Conservation (phyloP, 2,888 invertebrate genomes). For the Metopia argyrocephala region DNA sequence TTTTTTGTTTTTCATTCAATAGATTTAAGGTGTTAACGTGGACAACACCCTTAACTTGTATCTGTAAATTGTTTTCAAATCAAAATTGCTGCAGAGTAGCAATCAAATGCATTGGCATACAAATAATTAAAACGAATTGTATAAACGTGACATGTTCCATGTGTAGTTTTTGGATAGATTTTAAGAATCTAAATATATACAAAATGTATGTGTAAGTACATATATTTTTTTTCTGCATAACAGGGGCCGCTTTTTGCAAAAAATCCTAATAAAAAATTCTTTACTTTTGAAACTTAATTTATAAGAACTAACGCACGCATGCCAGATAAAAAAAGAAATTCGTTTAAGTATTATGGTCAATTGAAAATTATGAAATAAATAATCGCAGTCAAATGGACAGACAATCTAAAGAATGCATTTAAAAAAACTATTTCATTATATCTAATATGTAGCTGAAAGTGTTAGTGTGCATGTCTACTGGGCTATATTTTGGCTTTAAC, state of each 20-base stretch:
- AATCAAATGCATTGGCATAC: conserved; percentile 18
- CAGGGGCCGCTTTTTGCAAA: no score
- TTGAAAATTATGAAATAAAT: conserved; percentile 48
- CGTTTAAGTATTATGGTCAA: conserved; percentile 26
- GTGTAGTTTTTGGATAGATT: neutral
- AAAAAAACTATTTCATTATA: conserved; percentile 9
- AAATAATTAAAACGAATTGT: conserved; percentile 2
- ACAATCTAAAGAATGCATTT: neutral
- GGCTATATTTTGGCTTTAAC: neutral
- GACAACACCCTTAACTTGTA: conserved; percentile 36
- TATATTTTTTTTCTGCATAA: no score
- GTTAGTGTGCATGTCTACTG: neutral
- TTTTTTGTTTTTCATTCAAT: no score
- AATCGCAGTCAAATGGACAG: conserved; percentile 40
- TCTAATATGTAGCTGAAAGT: neutral
- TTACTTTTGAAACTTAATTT: conserved; percentile 10
- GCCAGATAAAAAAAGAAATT: conserved; percentile 5
- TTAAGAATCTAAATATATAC: neutral
- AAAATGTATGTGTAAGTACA: neutral
- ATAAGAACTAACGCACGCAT: conserved; percentile 34
- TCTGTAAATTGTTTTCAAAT: conserved; percentile 45
- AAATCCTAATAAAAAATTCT: no score
- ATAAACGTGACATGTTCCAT: conserved; percentile 35
- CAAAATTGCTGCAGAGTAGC: conserved; percentile 15
- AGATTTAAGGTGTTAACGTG: conserved; percentile 19